Percentiles rank a stretch among this genome's conserved stretches.
Conservation (phyloP, 2,888 invertebrate genomes). For the Mactromeris polynyma region DNA sequence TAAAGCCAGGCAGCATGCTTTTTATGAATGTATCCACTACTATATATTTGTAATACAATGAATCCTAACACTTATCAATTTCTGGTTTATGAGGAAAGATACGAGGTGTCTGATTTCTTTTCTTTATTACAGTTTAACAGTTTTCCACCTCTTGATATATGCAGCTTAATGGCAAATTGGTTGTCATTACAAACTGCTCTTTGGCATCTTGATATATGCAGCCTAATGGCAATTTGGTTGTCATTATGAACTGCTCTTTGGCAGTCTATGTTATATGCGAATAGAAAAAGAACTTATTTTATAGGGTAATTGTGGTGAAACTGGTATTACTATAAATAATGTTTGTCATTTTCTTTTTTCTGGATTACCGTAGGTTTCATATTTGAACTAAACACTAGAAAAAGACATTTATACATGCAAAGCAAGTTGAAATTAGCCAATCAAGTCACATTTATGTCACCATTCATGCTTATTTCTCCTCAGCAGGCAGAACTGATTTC, state of each 20-base stretch:
- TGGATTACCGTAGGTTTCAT: not conserved
- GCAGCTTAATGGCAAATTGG: too few species aligned
- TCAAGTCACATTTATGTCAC: not conserved
- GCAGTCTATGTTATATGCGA: too few species aligned
- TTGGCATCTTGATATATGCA: too few species aligned
- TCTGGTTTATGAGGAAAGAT: not conserved
- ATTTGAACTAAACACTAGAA: not conserved
- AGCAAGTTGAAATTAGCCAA: not conserved
- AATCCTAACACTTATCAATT: not conserved
- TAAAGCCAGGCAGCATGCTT: not conserved
- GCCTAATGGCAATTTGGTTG: too few species aligned
- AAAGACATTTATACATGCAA: not conserved
- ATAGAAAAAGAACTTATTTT: not conserved
- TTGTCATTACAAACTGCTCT: too few species aligned
- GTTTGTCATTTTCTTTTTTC: not conserved
- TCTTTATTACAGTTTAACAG: too few species aligned
- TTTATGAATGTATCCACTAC: not conserved
- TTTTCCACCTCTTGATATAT: too few species aligned
- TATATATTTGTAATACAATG: not conserved
- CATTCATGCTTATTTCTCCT: not conserved
- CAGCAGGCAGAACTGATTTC: not conserved
- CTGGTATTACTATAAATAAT: too few species aligned
- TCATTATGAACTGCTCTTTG: too few species aligned
- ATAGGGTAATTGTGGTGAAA: not conserved
- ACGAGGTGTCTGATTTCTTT: too few species aligned